Evolutionary conservation across 2,797 vertebrate genomes (phyloP).

Genomic region (Spatula versicolor): DNA sequence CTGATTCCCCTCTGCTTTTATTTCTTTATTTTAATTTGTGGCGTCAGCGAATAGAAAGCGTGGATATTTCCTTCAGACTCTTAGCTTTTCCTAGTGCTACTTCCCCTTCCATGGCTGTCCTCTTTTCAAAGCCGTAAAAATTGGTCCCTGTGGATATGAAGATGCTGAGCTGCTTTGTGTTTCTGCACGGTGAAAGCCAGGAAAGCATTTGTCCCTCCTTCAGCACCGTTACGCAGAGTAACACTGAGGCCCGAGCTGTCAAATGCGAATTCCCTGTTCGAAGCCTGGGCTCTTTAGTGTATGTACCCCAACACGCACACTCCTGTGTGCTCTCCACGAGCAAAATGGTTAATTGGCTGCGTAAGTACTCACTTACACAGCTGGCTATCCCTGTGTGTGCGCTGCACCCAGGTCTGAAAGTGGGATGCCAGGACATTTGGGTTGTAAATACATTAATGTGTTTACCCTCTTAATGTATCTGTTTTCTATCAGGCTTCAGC

Average conservation of each 20-base stretch:
- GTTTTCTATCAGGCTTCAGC: slow-evolving; percentile 9
- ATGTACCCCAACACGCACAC: not conserved
- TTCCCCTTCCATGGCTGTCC: not conserved
- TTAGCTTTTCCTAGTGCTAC: not conserved
- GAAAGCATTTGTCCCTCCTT: not conserved
- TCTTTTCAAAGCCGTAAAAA: slow-evolving; percentile 27
- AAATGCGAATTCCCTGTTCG: not conserved
- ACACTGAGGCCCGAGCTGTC: not conserved
- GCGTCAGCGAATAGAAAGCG: not conserved
- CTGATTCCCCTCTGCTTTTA: not conserved
- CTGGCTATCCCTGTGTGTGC: not conserved
- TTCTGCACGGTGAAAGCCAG: not conserved
- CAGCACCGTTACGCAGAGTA: not conserved
- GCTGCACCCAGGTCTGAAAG: not conserved
- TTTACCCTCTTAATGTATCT: not conserved
- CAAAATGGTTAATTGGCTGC: not conserved
- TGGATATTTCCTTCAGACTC: not conserved
- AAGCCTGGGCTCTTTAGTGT: not conserved
- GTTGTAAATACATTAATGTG: not conserved
- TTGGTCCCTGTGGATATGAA: not conserved
- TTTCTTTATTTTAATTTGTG: not conserved
- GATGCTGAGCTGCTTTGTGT: not conserved
- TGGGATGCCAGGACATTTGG: not conserved
- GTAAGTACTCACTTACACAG: not conserved
- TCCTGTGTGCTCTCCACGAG: not conserved